Base-by-base conservation (phyloP, 2,113 vertebrate genomes). In the Pelvicachromis taeniatus region DNA sequence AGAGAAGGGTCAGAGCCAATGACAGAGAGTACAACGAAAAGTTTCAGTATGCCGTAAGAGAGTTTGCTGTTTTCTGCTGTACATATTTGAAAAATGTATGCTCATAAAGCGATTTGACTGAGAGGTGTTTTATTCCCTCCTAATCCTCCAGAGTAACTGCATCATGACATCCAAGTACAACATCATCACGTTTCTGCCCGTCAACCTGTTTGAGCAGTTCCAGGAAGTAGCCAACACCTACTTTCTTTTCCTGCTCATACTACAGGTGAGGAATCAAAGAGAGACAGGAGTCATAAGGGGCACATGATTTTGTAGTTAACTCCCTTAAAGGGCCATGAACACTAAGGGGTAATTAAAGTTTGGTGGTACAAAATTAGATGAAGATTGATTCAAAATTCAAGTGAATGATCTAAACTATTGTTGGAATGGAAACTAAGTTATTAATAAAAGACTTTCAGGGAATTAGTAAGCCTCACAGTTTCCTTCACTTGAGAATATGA, bases 171-270 rank as follows among this genome's bases (percentile, higher is more conserved):
- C 97, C 80, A 99, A 99, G 93, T 99, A 99, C 95, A 98, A 98
- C 87, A 91, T 98, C 11, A 68, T 99, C 94, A 99, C 97, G 81
- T 99, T 99, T 95, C 96, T 99, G 92, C 97, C 98, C 23, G 96
- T 99, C 96, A 99, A 99, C 95, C 96, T 99, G 90, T 99, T 99
- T 38, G 98, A 99, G 96, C 98, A 99, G 96, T 99, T 99, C 95
- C 98, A 99, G 95, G 97, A 98, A 96, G 98, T 99, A 92, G 98
- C 98, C 92, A 99, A 99, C 91, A 98, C 98, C 31, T 99, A 99
- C 96, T 99, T 99, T 92, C 97, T 99, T 82, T 99, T 99, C 95
- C 96, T 99, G 87, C 97, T 99, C 91, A 98, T 99, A 84, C 95
- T 99, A 68, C 98, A 99, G 97, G 98, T 98, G 91, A 91, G 95